A percentile compares a stretch with the other conserved stretches of the same genome.
Evolutionary conservation across 2,888 invertebrate species (phyloP).

Genomic region (Noctua janthina): DNA sequence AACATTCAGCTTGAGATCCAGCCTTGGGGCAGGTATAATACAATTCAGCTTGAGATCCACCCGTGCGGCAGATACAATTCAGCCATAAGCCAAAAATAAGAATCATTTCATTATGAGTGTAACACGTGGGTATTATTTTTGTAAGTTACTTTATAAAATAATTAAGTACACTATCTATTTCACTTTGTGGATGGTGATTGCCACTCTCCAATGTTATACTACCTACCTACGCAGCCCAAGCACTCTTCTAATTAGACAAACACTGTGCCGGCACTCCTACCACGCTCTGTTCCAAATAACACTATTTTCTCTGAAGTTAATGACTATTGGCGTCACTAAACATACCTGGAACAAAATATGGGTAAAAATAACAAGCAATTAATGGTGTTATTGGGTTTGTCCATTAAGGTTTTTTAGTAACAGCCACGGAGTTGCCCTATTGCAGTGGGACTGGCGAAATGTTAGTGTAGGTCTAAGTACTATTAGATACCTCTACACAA

Average conservation of each 20-base stretch:
- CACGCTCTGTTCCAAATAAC: neutral
- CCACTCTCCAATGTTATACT: neutral
- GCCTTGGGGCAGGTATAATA: too few species aligned
- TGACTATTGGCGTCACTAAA: neutral
- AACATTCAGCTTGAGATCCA: too few species aligned
- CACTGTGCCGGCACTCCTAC: neutral
- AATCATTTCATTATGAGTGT: neutral
- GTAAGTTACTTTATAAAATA: neutral
- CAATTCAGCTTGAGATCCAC: too few species aligned
- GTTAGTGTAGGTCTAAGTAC: too few species aligned
- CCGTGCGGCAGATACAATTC: neutral
- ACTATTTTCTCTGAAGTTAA: neutral
- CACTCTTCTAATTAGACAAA: constrained; percentile 6
- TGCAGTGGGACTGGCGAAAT: neutral
- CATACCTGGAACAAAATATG: neutral
- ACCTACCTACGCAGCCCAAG: neutral
- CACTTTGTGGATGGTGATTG: neutral
- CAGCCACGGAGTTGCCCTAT: neutral
- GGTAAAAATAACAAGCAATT: neutral
- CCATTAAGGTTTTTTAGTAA: neutral
- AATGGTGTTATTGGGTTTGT: neutral
- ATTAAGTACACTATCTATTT: neutral
- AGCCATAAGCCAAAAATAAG: neutral
- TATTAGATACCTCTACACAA: neutral
- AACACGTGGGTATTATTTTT: neutral